A percentile compares a stretch with the other conserved stretches of the same genome.
Evolutionary conservation across 2,797 vertebrate genomes (phyloP).

Genomic region (Coccyzus lansbergi): DNA sequence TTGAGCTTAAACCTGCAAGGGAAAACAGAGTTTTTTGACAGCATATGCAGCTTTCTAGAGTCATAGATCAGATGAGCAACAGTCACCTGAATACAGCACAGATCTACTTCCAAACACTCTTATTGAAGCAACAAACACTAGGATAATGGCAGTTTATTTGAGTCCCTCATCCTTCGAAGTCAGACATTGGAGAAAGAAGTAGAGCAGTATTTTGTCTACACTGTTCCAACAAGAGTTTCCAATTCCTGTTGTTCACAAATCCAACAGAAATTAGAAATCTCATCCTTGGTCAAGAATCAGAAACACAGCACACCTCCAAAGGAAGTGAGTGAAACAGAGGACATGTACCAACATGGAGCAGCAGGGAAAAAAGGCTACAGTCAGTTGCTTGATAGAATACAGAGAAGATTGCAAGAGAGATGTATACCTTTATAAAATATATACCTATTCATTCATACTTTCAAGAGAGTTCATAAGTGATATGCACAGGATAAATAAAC

Average conservation of each 20-base stretch:
- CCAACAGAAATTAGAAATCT: background rate
- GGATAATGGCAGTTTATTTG: background rate
- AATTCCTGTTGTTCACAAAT: background rate
- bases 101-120: background rate
- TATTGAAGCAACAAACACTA: background rate
- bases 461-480: background rate
- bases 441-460: background rate
- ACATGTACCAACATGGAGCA: background rate
- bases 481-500: background rate
- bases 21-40: background rate
- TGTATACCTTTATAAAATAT: background rate
- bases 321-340: background rate
- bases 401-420: background rate
- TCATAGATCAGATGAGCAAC: background rate
- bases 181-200: background rate
- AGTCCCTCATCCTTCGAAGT: background rate
- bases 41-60: background rate
- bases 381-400: background rate
- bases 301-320: background rate
- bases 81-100: background rate
- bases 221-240: background rate
- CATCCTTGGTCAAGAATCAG: background rate
- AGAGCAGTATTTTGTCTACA: background rate
- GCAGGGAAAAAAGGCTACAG: background rate
- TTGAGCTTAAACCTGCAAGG: background rate